Percentiles rank a stretch among this genome's conserved stretches.
Conservation (phyloP, 2,113 vertebrate genomes). For the Aspidoscelis tigris region DNA sequence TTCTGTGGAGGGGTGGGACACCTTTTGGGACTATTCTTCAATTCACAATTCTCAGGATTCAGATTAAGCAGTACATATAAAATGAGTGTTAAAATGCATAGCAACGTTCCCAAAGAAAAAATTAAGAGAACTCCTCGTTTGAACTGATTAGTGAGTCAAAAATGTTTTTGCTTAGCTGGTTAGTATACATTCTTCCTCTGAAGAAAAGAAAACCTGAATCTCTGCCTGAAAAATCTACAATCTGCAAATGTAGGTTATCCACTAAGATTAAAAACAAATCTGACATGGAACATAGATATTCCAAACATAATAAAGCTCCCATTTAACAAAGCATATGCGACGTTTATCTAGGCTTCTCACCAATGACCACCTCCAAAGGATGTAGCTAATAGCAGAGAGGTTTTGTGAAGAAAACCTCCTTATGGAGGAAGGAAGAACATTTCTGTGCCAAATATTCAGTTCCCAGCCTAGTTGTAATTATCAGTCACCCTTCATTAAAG, state of each 20-base stretch:
- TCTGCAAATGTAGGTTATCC: not conserved
- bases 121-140: not conserved
- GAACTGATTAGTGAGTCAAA: not conserved
- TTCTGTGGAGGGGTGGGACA: not conserved
- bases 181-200: not conserved
- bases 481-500: not conserved
- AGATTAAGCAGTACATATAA: not conserved
- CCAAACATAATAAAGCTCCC: not conserved
- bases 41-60: not conserved
- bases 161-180: not conserved
- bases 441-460: not conserved
- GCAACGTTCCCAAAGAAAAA: not conserved
- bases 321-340: not conserved
- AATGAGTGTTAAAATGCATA: not conserved
- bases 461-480: no score
- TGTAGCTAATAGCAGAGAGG: not conserved
- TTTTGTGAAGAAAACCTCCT: not conserved
- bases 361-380: not conserved
- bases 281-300: not conserved
- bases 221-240: not conserved
- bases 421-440: not conserved
- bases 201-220: not conserved
- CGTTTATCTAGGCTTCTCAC: not conserved
- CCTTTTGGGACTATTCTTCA: not conserved
- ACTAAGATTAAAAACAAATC: not conserved